phyloP scores from a whole-genome alignment of 2,113 vertebrate genomes.

The Ctenodactylus gundi region DNA sequence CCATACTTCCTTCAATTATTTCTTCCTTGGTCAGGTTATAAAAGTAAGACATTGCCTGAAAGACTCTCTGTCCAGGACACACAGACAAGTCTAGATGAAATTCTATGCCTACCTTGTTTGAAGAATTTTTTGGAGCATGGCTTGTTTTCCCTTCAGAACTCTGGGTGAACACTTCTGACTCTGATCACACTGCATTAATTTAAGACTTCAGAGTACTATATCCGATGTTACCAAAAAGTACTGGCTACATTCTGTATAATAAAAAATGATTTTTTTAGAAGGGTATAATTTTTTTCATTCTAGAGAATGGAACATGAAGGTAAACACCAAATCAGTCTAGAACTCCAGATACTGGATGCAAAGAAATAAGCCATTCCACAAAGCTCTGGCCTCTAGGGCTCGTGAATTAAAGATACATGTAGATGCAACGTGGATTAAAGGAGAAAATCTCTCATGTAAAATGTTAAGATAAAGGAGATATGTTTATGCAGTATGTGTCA shows the following conservation, averaged over 20 bases:
- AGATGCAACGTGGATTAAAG: constrained; percentile 82
- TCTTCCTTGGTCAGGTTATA: not conserved
- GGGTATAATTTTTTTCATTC: not conserved
- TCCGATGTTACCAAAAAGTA: not conserved
- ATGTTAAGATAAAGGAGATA: constrained; percentile 81
- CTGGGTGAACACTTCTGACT: not conserved
- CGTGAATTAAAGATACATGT: constrained; percentile 80
- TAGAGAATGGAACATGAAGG: constrained; percentile 46
- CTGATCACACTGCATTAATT: not conserved
- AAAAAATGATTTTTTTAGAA: constrained; percentile 33
- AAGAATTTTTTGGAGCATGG: not conserved
- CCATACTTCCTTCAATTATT: not conserved
- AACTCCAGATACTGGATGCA: constrained; percentile 79
- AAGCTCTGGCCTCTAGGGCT: constrained; percentile 73
- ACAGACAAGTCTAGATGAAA: not conserved
- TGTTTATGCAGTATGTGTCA: constrained; percentile 62
- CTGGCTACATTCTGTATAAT: constrained; percentile 39
- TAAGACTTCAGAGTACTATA: not conserved
- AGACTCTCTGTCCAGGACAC: not conserved
- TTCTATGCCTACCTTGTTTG: not conserved
- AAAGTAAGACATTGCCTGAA: not conserved
- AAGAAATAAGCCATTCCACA: constrained; percentile 77
- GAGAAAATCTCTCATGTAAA: constrained; percentile 80
- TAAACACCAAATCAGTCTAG: constrained; percentile 56
- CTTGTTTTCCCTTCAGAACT: not conserved